phyloP scores from a whole-genome alignment of 1,140 invertebrate genomes.

The Hyles vespertilio region DNA sequence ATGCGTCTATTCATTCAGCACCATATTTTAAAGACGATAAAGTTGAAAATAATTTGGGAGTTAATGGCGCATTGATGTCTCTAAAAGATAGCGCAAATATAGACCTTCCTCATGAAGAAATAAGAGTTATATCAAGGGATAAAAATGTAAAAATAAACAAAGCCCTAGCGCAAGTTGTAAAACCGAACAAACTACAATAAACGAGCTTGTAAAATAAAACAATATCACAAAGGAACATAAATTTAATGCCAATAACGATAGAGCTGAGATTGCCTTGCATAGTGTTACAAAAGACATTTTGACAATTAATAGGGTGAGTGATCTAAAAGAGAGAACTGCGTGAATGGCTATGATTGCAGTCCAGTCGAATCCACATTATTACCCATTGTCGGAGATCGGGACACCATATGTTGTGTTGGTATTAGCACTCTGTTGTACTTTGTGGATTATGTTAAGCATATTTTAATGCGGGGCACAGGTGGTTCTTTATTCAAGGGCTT shows the following conservation, averaged over 20 bases:
- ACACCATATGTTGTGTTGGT: slow-evolving; percentile 60
- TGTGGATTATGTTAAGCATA: slow-evolving; percentile 54
- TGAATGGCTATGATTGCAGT: slow-evolving; percentile 55
- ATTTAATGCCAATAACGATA: slow-evolving; percentile 14
- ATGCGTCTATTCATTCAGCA: slow-evolving; percentile 14
- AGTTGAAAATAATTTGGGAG: slow-evolving; percentile 8
- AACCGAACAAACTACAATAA: slow-evolving; percentile 42
- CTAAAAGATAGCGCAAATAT: slow-evolving; percentile 11
- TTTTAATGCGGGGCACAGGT: slow-evolving; percentile 59
- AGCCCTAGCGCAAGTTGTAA: slow-evolving; percentile 35
- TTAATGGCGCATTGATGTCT: slow-evolving; percentile 9
- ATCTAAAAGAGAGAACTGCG: slow-evolving; percentile 48
- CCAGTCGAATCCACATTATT: slow-evolving; percentile 27
- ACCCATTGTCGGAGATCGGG: slow-evolving; percentile 48
- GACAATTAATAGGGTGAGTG: slow-evolving; percentile 65
- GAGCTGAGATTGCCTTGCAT: slow-evolving; percentile 22
- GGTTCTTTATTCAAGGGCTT: slow-evolving; percentile 9
- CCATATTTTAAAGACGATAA: slow-evolving; percentile 16
- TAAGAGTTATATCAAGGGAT: slow-evolving; percentile 24
- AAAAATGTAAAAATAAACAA: slow-evolving; percentile 23
- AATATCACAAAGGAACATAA: slow-evolving; percentile 10
- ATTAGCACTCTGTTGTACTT: slow-evolving; percentile 45
- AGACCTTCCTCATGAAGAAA: slow-evolving; percentile 12
- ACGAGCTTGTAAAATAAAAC: slow-evolving; percentile 36
- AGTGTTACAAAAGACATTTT: slow-evolving; percentile 30